Base-by-base conservation (phyloP, 1,140 invertebrate genomes). In the Brachionus angularis region DNA sequence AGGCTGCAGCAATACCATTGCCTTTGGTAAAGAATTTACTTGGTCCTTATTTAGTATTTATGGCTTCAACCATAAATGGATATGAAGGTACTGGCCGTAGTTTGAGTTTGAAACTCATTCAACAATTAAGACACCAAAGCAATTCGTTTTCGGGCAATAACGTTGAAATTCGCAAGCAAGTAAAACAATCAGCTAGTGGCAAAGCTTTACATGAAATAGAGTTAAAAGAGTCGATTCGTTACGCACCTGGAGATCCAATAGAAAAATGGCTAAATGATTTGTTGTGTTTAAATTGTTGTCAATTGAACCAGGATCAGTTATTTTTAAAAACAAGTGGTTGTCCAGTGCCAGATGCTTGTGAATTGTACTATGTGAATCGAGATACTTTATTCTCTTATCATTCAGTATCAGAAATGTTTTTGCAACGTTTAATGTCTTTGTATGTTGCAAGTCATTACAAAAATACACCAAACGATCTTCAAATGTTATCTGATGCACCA, bases 391-490 rank as follows among this genome's bases (percentile, higher is more conserved):
- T 99, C 82, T 96, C 92, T 64, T 98, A 94, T 79, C 93, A 98
- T 76, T 90, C 90, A 80, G 91, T 91, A 0, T 94, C 95, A 0
- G 96, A 99, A 82, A 83, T 86, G 1, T 98, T 99, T 81, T 83
- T 99, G 4, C 92, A 97, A 77, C 84, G 89, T 75, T 76, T 99
- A 0, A 91, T 98, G 72, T 86, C 90, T 33, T 86, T 99, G 4
- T 96, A 93, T 79, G 95, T 98, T 0, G 87, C 96, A 0, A 97
- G 95, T 12, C 96, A 99, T 85, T 98, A 99, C 78, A 97, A 96
- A 84, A 99, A 99, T 82, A 93, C 89, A 69, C 96, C 96, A 1
- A 97, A 99, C 84, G 96, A 99, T 84, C 83, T 99, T 8, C 95
- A 98, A 85, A 89, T 98, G 86, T 86, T 99, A 82, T 95, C 94